A percentile compares a stretch with the other conserved stretches of the same genome.
Evolutionary conservation across 2,797 vertebrate species (phyloP).

Genomic region (Choloepus didactylus): DNA sequence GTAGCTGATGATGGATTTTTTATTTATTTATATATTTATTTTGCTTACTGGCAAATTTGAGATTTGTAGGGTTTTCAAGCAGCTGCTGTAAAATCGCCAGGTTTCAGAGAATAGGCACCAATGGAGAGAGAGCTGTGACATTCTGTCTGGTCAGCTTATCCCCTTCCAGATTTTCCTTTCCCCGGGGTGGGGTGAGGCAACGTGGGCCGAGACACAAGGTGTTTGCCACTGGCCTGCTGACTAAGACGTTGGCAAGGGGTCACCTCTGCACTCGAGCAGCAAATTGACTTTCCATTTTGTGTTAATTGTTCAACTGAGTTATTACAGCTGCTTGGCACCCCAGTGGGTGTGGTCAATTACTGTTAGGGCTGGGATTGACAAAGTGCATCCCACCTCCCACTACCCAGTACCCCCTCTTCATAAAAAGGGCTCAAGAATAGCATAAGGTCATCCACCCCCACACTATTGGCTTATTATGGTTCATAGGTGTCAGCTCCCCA

Average conservation of each 20-base stretch:
- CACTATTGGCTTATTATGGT: no score
- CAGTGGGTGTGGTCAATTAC: not conserved
- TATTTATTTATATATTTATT: conserved; percentile 80
- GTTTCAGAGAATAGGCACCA: not conserved
- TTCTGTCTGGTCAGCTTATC: not conserved
- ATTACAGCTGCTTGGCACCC: not conserved
- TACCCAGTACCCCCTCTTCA: not conserved
- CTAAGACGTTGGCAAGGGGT: not conserved
- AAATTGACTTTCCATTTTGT: not conserved
- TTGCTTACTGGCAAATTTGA: conserved; percentile 76
- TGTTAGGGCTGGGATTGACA: not conserved
- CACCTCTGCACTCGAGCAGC: not conserved
- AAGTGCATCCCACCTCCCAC: not conserved
- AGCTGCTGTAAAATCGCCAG: conserved; percentile 11
- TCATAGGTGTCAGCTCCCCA: not conserved
- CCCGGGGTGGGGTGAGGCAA: fast-evolving
- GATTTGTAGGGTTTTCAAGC: conserved; percentile 66
- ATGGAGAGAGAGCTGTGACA: not conserved
- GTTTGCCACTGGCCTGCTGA: not conserved
- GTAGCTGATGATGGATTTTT: conserved; percentile 74
- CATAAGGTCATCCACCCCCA: not conserved
- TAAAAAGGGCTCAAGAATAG: not conserved
- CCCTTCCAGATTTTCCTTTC: not conserved
- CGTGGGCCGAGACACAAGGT: not conserved
- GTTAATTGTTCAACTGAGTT: not conserved